Evolutionary conservation across 2,797 vertebrate species (phyloP).

Genomic region (Sebastes minor): DNA sequence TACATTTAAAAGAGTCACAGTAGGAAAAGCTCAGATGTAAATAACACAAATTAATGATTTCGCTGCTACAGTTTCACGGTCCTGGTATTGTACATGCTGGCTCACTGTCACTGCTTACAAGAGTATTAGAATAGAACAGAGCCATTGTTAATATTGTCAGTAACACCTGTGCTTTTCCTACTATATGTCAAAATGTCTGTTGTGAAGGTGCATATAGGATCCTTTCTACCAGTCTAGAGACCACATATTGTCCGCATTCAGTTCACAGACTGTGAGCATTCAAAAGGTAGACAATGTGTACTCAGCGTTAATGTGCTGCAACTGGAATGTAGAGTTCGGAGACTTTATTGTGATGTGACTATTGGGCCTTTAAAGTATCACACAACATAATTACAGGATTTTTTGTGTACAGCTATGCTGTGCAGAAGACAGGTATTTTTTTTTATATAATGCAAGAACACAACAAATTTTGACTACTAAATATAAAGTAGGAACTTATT

Average conservation of each 20-base stretch:
- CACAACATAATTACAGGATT: neutral
- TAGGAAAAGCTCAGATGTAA: neutral
- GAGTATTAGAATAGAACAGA: neutral
- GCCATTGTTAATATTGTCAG: too few relatives aligned
- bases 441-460: neutral
- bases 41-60: neutral
- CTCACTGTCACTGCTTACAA: neutral
- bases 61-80: neutral
- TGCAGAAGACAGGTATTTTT: neutral
- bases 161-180: neutral
- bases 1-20: neutral
- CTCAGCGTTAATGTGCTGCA: neutral
- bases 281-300: slow-evolving; percentile 16
- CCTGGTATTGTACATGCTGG: neutral
- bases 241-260: slow-evolving; percentile 5
- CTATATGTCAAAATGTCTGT: neutral
- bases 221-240: neutral
- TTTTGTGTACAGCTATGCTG: neutral
- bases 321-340: neutral
- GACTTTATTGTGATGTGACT: neutral
- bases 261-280: slow-evolving; percentile 17
- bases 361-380: neutral
- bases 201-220: neutral
- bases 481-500: neutral
- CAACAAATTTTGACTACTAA: accelerated